Base-by-base conservation (phyloP, 2,797 vertebrate species). In the Oryzias sinensis region DNA sequence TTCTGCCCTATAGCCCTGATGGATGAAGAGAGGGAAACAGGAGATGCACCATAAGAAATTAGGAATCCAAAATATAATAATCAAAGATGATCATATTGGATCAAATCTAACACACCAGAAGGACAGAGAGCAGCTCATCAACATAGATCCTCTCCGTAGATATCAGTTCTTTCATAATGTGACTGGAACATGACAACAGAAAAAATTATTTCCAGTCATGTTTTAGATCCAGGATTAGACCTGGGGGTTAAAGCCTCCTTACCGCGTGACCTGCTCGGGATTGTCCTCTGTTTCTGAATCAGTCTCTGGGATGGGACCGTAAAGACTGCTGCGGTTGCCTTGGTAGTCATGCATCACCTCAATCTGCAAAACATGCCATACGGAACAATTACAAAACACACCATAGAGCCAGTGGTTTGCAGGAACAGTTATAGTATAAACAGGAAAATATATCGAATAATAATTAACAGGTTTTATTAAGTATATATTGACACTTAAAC, bases 121-220 rank as follows among this genome's bases (percentile, higher is more conserved):
- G 80, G 46, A 97, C 92, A 22, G 94, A 93, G 58, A 95, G 96
- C 65, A 99, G 91, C 5, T 99, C 96, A 6, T 93, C 94, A 58
- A 98, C 97, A 0, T 98, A 99, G 45, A 96, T 88, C 65, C 93
- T 93, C 84, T 98, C 97, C 0, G 97, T 97, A 52, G 96, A 93
- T 62, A 98, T 93, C 47, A 99, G 89, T 57, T 99, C 96, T 67
- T 96, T 96, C 77, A 98, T 94, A n/a, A 98, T 89, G 0, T 94
- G 95, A 4, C 97, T 99, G 65, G 14, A 76, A 53, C 66, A 27
- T 62, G 44, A 14, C 13, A 61, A 5, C 45, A n/a, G 2, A 24
- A 6, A 17, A 40, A 37, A 51, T 1, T 14, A 61, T 16, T 4
- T 1, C 49, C 53, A 56, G 5, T 13, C 7, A 24, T 8, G 5